These are phyloP conservation scores for Rutpela maculata DNA, from an alignment of 2,888 invertebrate genomes.

Conservation along the genomic window DNA sequence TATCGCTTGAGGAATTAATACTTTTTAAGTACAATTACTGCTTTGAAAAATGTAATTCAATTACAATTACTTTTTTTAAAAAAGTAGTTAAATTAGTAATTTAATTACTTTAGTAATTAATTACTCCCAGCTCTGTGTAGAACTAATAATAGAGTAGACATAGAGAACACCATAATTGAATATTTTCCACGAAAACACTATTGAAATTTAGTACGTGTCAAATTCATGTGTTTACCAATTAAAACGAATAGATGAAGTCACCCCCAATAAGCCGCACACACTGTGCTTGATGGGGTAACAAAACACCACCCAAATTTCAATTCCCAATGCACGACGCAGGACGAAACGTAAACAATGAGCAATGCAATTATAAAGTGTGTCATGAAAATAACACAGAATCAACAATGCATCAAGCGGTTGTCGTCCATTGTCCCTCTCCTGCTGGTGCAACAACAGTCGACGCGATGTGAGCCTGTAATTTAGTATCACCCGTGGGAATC, in stretches of 20 bases:
- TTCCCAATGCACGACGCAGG: conserved; percentile 24
- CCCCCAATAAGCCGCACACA: conserved; percentile 27
- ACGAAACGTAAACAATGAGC: conserved; percentile 30
- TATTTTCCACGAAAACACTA: neutral
- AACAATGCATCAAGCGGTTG: conserved; percentile 44
- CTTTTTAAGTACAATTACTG: too few species aligned
- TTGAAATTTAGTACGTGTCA: conserved; percentile 25
- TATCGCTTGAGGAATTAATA: too few species aligned
- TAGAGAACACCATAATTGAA: too few species aligned
- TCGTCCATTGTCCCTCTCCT: conserved; percentile 29
- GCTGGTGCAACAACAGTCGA: neutral
- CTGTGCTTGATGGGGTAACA: conserved; percentile 25
- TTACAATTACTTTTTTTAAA: too few species aligned
- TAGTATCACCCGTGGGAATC: conserved; percentile 58
- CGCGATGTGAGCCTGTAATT: conserved; percentile 37
- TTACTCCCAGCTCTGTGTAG: too few species aligned
- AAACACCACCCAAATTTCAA: conserved; percentile 37
- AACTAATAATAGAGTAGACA: too few species aligned
- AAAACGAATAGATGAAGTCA: conserved; percentile 35
- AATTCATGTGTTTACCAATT: conserved; percentile 32
- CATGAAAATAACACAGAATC: conserved; percentile 47
- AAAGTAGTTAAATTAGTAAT: too few species aligned
- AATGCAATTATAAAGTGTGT: conserved; percentile 41
- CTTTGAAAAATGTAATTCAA: too few species aligned
- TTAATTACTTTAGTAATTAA: too few species aligned